Base-by-base conservation (phyloP, 2,113 vertebrate species). In the Vulpes lagopus region DNA sequence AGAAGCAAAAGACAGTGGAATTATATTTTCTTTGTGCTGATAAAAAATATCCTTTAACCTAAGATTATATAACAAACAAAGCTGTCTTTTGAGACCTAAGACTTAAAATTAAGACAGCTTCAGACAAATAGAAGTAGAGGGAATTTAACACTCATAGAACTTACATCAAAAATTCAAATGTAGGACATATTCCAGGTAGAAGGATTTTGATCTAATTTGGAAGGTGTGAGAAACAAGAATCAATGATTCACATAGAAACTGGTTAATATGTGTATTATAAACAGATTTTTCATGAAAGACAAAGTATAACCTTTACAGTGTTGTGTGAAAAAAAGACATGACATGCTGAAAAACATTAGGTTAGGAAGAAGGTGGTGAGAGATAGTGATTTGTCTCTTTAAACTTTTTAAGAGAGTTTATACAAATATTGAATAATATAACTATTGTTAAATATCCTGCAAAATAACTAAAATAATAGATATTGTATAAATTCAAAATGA, bases 21-120 rank as follows among this genome's bases (percentile, higher is more conserved):
- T 65, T 16, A 17, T 59, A 94, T 88, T 88, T 94, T 71, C 30
- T 73, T 14, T 80, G 27, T 88, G 87, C 87, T 90, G 49, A 83
- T 83, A n/a, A 73, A 73, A 84, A 90, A 76, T 67, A 65, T 16
- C 53, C 35, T 35, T 84, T 51, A 64, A n/a, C 20, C 0, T 83
- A 64, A 90, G n/a, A 65, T 95, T 65, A 78, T 76, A 65, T n/a
- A n/a, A 64, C 5, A 43, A 84, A 4, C 15, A 76, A 83, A 74
- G 49, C 3, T 89, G 25, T 82, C 69, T 95, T 76, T 89, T 62
- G 60, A 90, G 17, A 74, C 25, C 57, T 65, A 59, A 27, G 32
- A 57, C 15, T 83, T 73, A 83, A 83, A 65, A 83, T 90, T 22
- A 65, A 83, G n/a, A 59, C 49, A 64, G 19, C 90, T 27, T 74